A percentile compares a stretch with the other conserved stretches of the same genome.
These are phyloP conservation scores for Germaria angustata DNA, from an alignment of 2,888 invertebrate species.

Conservation along the genomic window DNA sequence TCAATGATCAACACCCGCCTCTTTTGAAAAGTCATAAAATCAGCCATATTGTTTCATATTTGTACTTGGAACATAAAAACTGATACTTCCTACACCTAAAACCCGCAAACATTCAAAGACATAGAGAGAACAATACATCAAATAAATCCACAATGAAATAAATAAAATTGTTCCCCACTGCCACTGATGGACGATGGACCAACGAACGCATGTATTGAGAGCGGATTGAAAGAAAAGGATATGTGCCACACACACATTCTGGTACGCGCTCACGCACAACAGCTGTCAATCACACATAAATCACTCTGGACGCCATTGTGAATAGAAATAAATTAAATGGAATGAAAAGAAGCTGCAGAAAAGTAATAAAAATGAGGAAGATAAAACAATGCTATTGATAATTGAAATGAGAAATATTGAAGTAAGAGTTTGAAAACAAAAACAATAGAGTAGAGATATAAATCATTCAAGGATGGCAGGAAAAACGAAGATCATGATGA, in stretches of 20 bases:
- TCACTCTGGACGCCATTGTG: constrained; percentile 63
- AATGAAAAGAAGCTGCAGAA: background rate
- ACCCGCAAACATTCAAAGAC: constrained; percentile 38
- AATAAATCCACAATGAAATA: constrained; percentile 32
- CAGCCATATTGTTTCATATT: constrained; percentile 52
- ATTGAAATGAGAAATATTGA: background rate
- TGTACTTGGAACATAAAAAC: constrained; percentile 24
- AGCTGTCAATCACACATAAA: constrained; percentile 65
- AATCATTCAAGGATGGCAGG: constrained; percentile 54
- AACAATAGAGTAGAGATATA: constrained; percentile 23
- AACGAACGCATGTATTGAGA: background rate
- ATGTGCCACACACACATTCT: background rate
- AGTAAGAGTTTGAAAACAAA: background rate
- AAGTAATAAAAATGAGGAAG: constrained; percentile 9
- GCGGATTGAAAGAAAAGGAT: constrained; percentile 30
- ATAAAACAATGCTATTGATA: constrained; percentile 39
- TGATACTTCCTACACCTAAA: constrained; percentile 54
- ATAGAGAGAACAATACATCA: constrained; percentile 49
- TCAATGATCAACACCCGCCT: constrained; percentile 47
- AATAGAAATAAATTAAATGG: constrained; percentile 33
- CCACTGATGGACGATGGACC: background rate
- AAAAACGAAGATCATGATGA: constrained; percentile 1
- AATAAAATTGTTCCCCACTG: background rate
- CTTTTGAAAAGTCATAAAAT: constrained; percentile 16
- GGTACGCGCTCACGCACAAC: constrained; percentile 14